phyloP scores from a whole-genome alignment of 2,888 invertebrate species.

The Ochropleura plecta region DNA sequence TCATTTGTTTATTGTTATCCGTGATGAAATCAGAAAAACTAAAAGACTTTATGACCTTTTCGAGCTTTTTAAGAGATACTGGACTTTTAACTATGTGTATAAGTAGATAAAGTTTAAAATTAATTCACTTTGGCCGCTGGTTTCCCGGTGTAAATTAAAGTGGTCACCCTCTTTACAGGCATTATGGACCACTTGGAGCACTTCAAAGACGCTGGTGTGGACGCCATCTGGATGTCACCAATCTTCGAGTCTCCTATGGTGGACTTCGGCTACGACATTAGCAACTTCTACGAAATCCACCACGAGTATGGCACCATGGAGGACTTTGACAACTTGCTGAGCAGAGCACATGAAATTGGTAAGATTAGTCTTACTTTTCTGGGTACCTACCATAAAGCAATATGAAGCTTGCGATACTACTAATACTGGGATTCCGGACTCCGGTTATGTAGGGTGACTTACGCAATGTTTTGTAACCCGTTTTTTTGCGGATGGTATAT shows the following conservation, averaged over 20 bases:
- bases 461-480: no score
- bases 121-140: no score
- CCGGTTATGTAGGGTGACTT: no score
- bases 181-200: slow-evolving; percentile 91
- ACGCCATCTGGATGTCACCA: slow-evolving; percentile 96
- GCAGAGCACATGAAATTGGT: slow-evolving; percentile 90
- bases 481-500: no score
- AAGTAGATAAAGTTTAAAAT: no score
- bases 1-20: no score
- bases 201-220: slow-evolving; percentile 92
- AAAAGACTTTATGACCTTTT: no score
- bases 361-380: slow-evolving; percentile 32
- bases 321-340: slow-evolving; percentile 92
- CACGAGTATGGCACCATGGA: slow-evolving; percentile 93
- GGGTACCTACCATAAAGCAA: background rate
- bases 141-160: no score
- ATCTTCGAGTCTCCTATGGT: slow-evolving; percentile 95
- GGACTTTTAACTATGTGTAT: no score
- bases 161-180: slow-evolving; percentile 76
- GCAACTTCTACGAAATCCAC: slow-evolving; percentile 94
- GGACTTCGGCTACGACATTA: slow-evolving; percentile 97
- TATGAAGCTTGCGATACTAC: background rate
- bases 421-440: no score
- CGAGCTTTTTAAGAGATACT: no score
- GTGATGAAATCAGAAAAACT: no score